phyloP scores from a whole-genome alignment of 2,797 vertebrate genomes.

The Craterocephalus amniculus region DNA sequence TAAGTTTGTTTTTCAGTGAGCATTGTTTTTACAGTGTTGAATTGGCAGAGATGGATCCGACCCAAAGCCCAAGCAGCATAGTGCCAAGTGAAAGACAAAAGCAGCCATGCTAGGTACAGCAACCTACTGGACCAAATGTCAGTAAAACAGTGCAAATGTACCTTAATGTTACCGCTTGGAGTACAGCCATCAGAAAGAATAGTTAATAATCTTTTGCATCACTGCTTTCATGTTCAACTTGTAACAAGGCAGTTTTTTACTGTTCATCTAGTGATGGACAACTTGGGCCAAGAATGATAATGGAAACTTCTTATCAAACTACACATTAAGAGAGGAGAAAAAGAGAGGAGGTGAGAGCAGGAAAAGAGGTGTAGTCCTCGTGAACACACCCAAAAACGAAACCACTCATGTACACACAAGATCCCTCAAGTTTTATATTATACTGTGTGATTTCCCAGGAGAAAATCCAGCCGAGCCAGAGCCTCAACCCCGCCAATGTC shows the following conservation, averaged over 20 bases:
- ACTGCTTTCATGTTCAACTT: not conserved
- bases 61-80: not conserved
- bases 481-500: conserved; percentile 58
- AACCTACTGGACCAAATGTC: not conserved
- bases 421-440: conserved; percentile 71
- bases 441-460: conserved; percentile 74
- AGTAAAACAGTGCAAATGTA: not conserved
- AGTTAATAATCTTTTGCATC: conserved; percentile 3
- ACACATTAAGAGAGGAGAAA: conserved; percentile 3
- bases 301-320: conserved; percentile 12
- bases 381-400: conserved; percentile 24
- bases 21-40: conserved; percentile 14
- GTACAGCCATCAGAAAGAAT: not conserved
- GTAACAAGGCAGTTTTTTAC: conserved; percentile 4
- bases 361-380: conserved; percentile 4
- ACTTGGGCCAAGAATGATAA: conserved; percentile 10
- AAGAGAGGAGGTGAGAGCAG: conserved; percentile 2
- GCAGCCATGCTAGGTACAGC: not conserved
- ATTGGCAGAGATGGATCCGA: not conserved
- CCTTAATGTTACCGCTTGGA: not conserved
- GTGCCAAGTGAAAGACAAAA: conserved; percentile 17
- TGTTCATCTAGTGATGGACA: conserved; percentile 1
- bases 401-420: conserved; percentile 15
- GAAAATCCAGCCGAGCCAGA: conserved; percentile 51
- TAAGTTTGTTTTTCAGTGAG: not conserved